Evolutionary conservation across 2,888 invertebrate species (phyloP), one percentile per base, ranked within the genome.

Genomic region (Mythimna impura): DNA sequence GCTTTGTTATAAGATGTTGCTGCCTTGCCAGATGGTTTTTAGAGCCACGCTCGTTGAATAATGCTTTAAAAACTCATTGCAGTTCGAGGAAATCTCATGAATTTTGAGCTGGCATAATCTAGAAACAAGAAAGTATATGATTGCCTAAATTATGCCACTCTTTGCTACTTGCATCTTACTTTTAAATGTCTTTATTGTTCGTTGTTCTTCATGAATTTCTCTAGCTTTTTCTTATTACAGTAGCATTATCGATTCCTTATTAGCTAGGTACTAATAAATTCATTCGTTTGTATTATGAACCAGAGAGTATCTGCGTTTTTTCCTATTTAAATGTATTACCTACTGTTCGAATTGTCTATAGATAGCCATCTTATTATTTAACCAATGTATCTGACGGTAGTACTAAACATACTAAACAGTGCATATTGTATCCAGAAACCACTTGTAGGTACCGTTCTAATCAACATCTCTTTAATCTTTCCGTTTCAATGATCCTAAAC

Each of bases 21-120:
- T 47, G 34, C 25, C 10, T 25, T 30, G 65, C 50, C 34, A 76
- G 30, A 12, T 69, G 7, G 17, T 66, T 63, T 76, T 70, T 47
- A 40, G 12, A 66, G 20, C 50, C 50, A 52, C 50, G 50, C 25
- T 54, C 4, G 25, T 60, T 25, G 34, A 64, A 80, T 20, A 54
- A 22, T 36, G 20, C 12, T 69, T 54, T n/a, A 50, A 71, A 60
- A 78, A 36, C 43, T 77, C 20, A 22, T 60, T 74, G 25, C 17
- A 47, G 20, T 70, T 54, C 22, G 14, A 61, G 20, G 30, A 78
- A 54, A 30, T 54, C 14, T 78, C 20, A 36, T 69, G 52, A 60
- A 60, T 52, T 34, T 58, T 60, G 25, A 60, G 52, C 22, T 34
- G 22, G 12, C 12, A 34, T 50, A 20, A 58, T 30, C 55, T 47